Evolutionary conservation across 2,113 vertebrate genomes (phyloP).

Genomic region (Syrmaticus mikado): DNA sequence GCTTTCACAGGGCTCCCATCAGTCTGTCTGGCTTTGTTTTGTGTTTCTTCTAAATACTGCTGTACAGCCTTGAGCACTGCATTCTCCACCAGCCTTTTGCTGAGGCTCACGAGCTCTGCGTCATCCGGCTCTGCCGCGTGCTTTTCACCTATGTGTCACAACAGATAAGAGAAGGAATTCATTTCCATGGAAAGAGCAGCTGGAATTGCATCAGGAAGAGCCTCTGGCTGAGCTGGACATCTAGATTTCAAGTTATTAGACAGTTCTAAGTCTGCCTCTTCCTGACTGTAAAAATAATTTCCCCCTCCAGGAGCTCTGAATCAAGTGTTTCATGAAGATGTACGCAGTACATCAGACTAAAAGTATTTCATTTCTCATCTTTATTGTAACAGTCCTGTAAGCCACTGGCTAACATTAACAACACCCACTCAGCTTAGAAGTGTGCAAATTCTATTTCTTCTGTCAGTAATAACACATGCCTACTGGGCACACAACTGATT

Average conservation of each 20-base stretch:
- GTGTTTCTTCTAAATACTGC: conserved; percentile 89
- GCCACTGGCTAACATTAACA: background rate
- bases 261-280: background rate
- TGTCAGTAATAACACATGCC: background rate
- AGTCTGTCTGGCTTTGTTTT: conserved; percentile 78
- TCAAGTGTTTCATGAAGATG: background rate
- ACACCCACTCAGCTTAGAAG: background rate
- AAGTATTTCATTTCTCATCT: background rate
- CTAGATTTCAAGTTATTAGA: background rate
- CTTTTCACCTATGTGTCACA: conserved; percentile 85
- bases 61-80: conserved; percentile 89
- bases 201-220: background rate
- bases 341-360: background rate
- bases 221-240: background rate
- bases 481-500: background rate
- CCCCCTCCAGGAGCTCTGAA: background rate
- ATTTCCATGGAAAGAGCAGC: conserved; percentile 32
- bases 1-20: conserved; percentile 75
- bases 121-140: conserved; percentile 83
- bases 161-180: conserved; percentile 83
- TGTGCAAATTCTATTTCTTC: background rate
- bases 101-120: conserved; percentile 88
- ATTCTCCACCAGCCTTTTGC: conserved; percentile 89
- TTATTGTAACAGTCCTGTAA: background rate
- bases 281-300: background rate